Conservation (phyloP, 2,888 invertebrate species). For the Trichogramma evanescens region DNA sequence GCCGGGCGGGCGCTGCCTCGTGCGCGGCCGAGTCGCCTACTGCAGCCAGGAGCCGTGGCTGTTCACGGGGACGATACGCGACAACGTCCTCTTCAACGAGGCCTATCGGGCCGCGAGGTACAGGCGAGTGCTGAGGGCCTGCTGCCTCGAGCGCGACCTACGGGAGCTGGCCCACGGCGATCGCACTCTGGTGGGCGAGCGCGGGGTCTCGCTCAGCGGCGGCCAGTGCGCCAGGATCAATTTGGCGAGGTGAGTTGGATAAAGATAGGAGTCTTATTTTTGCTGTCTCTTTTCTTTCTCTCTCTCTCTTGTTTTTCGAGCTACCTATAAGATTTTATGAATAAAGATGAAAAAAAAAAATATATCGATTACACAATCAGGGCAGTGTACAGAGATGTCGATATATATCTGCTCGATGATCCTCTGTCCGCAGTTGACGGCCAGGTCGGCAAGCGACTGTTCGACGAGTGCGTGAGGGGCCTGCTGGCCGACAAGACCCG, state of each 20-base stretch:
- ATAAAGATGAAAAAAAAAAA: neutral
- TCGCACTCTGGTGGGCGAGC: constrained; percentile 68
- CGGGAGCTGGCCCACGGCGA: constrained; percentile 66
- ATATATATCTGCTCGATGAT: constrained; percentile 73
- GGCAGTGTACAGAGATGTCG: constrained; percentile 69
- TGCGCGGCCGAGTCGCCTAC: constrained; percentile 65
- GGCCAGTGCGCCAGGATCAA: constrained; percentile 76
- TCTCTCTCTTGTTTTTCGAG: neutral
- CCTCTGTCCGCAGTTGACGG: constrained; percentile 75
- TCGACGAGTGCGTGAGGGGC: constrained; percentile 64
- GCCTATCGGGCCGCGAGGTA: constrained; percentile 58
- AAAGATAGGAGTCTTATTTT: neutral
- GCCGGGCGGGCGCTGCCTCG: constrained; percentile 54
- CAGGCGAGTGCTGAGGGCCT: constrained; percentile 54
- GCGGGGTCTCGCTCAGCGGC: constrained; percentile 70
- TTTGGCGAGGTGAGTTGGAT: constrained; percentile 52
- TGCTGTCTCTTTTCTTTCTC: neutral
- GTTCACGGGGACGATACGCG: constrained; percentile 67
- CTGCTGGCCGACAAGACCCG: constrained; percentile 61
- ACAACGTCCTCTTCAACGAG: constrained; percentile 81
- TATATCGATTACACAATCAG: constrained; percentile 37
- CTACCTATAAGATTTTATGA: neutral
- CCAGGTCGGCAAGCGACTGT: constrained; percentile 68
- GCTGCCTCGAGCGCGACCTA: constrained; percentile 63
- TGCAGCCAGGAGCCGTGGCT: constrained; percentile 84